Percentiles rank a stretch among this genome's conserved stretches.
phyloP scores from a whole-genome alignment of 2,797 vertebrate genomes.

The Spatula versicolor region DNA sequence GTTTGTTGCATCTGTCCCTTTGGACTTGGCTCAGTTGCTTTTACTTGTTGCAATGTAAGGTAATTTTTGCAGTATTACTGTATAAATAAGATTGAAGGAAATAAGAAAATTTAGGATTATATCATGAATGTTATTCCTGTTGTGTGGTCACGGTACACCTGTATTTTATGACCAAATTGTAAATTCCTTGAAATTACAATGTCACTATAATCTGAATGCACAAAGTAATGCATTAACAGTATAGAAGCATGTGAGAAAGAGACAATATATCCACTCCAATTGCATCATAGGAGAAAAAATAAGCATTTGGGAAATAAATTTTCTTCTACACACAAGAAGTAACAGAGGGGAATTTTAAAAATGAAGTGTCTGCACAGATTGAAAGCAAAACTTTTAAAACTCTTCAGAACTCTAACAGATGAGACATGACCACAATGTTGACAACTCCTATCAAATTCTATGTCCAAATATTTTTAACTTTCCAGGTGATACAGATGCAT shows the following conservation, averaged over 20 bases:
- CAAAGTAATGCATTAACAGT: neutral
- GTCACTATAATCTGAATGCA: neutral
- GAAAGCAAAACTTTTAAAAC: slow-evolving; percentile 32
- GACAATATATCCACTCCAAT: neutral
- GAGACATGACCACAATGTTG: neutral
- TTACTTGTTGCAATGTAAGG: neutral
- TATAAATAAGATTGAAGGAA: neutral
- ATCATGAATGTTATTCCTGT: neutral
- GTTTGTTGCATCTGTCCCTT: neutral
- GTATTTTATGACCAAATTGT: neutral
- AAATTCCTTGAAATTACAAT: neutral
- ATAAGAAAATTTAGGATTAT: neutral
- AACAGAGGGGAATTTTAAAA: slow-evolving; percentile 37
- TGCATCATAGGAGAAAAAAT: neutral
- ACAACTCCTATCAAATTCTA: neutral
- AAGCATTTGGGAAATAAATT: neutral
- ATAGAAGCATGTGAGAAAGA: slow-evolving; percentile 8
- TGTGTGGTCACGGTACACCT: neutral
- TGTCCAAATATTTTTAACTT: slow-evolving; percentile 15
- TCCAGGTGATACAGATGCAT: neutral
- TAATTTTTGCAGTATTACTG: neutral
- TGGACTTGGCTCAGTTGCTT: neutral
- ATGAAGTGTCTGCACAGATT: neutral
- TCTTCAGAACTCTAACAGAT: neutral
- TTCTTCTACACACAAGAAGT: neutral